Evolutionary conservation across 2,888 invertebrate species (phyloP).

Genomic region (Elysia crispata): DNA sequence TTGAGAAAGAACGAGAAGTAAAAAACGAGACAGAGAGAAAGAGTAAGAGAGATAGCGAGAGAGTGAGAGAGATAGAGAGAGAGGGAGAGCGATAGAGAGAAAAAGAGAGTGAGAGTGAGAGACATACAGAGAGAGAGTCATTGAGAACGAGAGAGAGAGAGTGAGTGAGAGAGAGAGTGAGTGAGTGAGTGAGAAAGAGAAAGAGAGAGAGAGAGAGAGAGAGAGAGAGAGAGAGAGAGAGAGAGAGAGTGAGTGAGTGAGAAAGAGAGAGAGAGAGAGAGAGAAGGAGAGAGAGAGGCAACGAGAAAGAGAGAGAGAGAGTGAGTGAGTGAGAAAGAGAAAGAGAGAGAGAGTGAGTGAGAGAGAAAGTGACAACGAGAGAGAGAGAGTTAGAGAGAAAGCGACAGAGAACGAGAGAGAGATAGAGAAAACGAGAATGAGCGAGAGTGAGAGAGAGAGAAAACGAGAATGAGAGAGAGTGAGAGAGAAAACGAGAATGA

Average conservation of each 20-base stretch:
- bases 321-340: too few relatives aligned
- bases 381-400: background rate
- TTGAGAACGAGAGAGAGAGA: background rate
- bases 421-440: background rate
- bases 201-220: background rate
- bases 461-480: background rate
- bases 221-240: background rate
- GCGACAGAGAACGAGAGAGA: background rate
- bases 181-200: too few relatives aligned
- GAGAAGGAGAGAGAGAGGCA: too few relatives aligned
- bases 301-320: too few relatives aligned
- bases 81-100: constrained; percentile 17
- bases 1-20: background rate
- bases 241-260: too few relatives aligned
- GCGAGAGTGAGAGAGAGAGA: background rate
- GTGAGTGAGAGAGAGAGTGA: background rate
- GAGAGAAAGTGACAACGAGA: background rate
- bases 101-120: constrained; percentile 11
- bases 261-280: too few relatives aligned
- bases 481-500: background rate
- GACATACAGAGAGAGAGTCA: background rate
- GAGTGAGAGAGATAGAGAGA: constrained; percentile 17
- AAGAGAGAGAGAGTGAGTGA: constrained; percentile 1
- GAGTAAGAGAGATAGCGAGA: constrained; percentile 3
- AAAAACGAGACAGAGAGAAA: background rate